Percentiles rank a stretch among this genome's conserved stretches.
These are phyloP conservation scores for Rhagologus leucostigma DNA, from an alignment of 2,113 vertebrate genomes.

Conservation along the genomic window DNA sequence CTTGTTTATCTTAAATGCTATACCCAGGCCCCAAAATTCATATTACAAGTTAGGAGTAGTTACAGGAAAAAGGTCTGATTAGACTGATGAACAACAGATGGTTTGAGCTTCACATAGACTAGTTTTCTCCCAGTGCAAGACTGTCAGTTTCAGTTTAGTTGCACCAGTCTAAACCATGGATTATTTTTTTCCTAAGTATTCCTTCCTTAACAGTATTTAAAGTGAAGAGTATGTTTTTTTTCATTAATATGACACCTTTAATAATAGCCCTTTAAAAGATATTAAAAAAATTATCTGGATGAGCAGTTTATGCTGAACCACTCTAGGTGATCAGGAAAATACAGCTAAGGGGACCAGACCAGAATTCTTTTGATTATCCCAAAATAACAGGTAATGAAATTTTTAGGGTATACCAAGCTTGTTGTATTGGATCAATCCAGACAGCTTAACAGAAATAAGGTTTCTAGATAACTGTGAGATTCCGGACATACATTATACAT, in stretches of 20 bases:
- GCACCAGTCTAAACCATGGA: background rate
- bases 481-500: conserved; percentile 6
- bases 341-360: background rate
- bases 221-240: background rate
- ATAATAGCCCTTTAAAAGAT: background rate
- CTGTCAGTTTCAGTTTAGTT: conserved; percentile 18
- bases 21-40: conserved; percentile 6
- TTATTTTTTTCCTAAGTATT: background rate
- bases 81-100: conserved; percentile 64
- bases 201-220: background rate
- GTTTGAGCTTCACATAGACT: background rate
- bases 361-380: background rate
- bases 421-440: background rate
- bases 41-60: conserved; percentile 26
- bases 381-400: background rate
- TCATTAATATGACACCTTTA: background rate
- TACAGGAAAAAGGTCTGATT: conserved; percentile 50
- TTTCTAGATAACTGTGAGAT: background rate
- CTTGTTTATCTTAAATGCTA: conserved; percentile 18
- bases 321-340: background rate
- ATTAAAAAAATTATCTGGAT: background rate
- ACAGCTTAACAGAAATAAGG: background rate
- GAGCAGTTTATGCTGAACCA: background rate
- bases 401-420: background rate
- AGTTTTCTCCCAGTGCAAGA: conserved; percentile 1